These are phyloP conservation scores for Lamellibrachia columna DNA, from an alignment of 2,888 invertebrate genomes.

Conservation along the genomic window DNA sequence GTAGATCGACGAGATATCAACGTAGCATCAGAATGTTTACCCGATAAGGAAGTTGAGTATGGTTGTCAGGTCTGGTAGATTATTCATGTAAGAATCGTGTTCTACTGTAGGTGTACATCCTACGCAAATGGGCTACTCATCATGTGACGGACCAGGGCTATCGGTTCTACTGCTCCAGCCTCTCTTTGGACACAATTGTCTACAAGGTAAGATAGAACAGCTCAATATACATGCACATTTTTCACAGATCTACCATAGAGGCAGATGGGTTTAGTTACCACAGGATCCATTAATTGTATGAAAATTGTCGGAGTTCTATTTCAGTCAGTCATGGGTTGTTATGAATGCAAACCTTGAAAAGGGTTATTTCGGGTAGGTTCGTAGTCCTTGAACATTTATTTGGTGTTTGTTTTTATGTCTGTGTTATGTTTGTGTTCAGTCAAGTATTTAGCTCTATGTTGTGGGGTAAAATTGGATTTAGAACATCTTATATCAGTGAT, in stretches of 20 bases:
- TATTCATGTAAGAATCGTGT: neutral
- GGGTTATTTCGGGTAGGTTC: too few species aligned
- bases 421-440: too few species aligned
- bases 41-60: constrained; percentile 75
- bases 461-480: too few species aligned
- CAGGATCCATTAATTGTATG: neutral
- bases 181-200: constrained; percentile 88
- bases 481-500: too few species aligned
- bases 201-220: constrained; percentile 76
- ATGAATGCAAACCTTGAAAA: neutral
- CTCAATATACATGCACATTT: neutral
- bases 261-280: neutral
- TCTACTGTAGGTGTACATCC: constrained; percentile 80
- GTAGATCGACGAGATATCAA: neutral
- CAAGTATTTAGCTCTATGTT: too few species aligned
- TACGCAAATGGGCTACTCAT: constrained; percentile 93
- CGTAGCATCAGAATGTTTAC: neutral
- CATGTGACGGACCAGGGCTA: constrained; percentile 79
- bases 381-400: too few species aligned
- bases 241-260: neutral
- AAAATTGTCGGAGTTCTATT: neutral
- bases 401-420: too few species aligned
- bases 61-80: constrained; percentile 36
- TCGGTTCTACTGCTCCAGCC: constrained; percentile 94
- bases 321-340: neutral